These are phyloP conservation scores for Drosophila nasuta DNA, from an alignment of 1,140 invertebrate genomes.

Conservation along the genomic window DNA sequence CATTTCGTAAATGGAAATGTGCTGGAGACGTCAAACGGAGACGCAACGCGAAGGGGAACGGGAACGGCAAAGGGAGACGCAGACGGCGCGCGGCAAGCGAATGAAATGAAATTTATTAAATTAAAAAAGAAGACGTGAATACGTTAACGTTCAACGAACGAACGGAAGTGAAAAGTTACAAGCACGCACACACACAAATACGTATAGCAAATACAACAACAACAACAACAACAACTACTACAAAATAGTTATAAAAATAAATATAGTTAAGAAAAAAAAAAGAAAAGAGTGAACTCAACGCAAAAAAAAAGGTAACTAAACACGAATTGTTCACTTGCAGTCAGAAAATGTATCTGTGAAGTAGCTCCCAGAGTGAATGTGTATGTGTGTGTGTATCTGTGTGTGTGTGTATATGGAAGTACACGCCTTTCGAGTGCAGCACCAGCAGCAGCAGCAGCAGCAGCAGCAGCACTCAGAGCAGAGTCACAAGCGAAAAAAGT, in stretches of 20 bases:
- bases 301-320: slow-evolving; percentile 70
- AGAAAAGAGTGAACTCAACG: slow-evolving; percentile 52
- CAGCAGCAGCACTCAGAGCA: slow-evolving; percentile 46
- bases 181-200: background rate
- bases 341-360: slow-evolving; percentile 74
- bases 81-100: slow-evolving; percentile 43
- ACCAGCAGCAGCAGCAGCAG: slow-evolving; percentile 41
- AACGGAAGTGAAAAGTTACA: slow-evolving; percentile 72
- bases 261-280: slow-evolving; percentile 21
- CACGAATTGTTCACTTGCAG: slow-evolving; percentile 50
- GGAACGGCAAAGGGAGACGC: slow-evolving; percentile 12
- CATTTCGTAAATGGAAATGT: slow-evolving; percentile 66
- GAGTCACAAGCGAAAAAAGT: slow-evolving; percentile 12
- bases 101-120: slow-evolving; percentile 80
- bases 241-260: slow-evolving; percentile 17
- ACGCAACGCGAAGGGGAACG: background rate
- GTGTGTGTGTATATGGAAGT: slow-evolving; percentile 47
- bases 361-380: slow-evolving; percentile 24
- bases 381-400: slow-evolving; percentile 18
- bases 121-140: slow-evolving; percentile 68
- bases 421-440: slow-evolving; percentile 75
- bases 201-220: background rate
- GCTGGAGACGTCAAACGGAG: slow-evolving; percentile 39
- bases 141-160: slow-evolving; percentile 33
- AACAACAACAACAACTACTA: background rate